phyloP scores from a whole-genome alignment of 2,888 invertebrate genomes.

The Callimorpha dominula region DNA sequence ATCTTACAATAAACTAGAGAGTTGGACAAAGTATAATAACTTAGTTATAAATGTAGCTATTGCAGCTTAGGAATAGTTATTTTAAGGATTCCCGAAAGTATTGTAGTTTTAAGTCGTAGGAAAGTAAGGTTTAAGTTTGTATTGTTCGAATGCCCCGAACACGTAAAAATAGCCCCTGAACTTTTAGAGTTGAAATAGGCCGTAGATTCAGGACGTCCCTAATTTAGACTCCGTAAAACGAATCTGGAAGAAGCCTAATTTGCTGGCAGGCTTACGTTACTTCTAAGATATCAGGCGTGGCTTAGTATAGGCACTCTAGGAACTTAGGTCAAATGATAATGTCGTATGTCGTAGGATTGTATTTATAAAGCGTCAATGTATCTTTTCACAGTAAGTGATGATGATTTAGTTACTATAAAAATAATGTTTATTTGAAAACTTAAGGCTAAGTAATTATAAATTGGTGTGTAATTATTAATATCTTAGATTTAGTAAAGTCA shows the following conservation, averaged over 20 bases:
- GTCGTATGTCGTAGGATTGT: constrained; percentile 28
- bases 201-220: constrained; percentile 59
- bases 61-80: constrained; percentile 25
- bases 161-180: constrained; percentile 41
- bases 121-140: constrained; percentile 22
- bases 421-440: constrained; percentile 37
- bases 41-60: constrained; percentile 28
- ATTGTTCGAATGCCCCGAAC: constrained; percentile 17
- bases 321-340: constrained; percentile 24
- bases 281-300: constrained; percentile 48
- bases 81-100: constrained; percentile 30
- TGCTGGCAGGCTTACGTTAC: constrained; percentile 61
- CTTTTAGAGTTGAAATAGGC: constrained; percentile 51
- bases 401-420: constrained; percentile 34
- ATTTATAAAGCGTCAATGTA: constrained; percentile 24
- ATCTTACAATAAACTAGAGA: constrained; percentile 40
- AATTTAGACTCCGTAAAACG: constrained; percentile 44
- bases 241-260: constrained; percentile 66
- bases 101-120: constrained; percentile 34
- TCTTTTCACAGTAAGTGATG: constrained; percentile 29
- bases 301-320: constrained; percentile 32
- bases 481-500: constrained; percentile 47
- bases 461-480: constrained; percentile 30
- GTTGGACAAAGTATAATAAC: constrained; percentile 22
- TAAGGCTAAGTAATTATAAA: constrained; percentile 39